Base-by-base conservation (phyloP, 2,888 invertebrate species). In the Cepaea hortensis region DNA sequence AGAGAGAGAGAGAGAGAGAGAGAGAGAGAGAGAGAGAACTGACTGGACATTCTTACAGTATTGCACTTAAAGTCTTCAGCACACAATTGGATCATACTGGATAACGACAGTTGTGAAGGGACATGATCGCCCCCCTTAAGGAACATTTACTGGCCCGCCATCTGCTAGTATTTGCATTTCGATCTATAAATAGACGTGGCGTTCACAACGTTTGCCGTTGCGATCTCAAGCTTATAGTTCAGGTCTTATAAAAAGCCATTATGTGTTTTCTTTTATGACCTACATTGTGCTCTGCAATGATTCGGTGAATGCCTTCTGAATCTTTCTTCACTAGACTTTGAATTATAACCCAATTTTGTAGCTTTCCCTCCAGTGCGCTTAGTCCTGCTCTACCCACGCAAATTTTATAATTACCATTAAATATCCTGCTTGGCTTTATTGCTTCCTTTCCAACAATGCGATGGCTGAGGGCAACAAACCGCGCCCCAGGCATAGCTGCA, bases 321-420 rank as follows among this genome's bases (percentile, higher is more conserved):
- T 35, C 55, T 9, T 3, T 23, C 11, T 23, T 18, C 3, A 1
- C 35, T 6, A 61, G 11, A 35, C 9, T 35, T 62, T 15, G 62
- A 79, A 73, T 50, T 82, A 73, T 73, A 46, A 23, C 23, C 3
- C 48, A n/a, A 46, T 82, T 73, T 82, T 70, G 48, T 70, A 55
- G 72, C 82, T 82, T 20, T 82, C 15, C 18, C 55, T 11, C 5
- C 23, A 1, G 15, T 61, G 82, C 55, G 55, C n/a, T 55, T 5
- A 72, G 7, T 73, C 55, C 6, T 82, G 3, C n/a, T 55, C 3
- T 35, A 72, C 20, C 48, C 18, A 35, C 72, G 18, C 35, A 7
- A 46, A 50, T 35, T 82, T 73, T 82, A 72, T 82, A 82, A 82
- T 82, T 82, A 70, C 73, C 73, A 72, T 50, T 82, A 82, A 82